These are phyloP conservation scores for Plumapathes pennacea DNA, from an alignment of 92 coral and sea anemone genomes.

Conservation along the genomic window DNA sequence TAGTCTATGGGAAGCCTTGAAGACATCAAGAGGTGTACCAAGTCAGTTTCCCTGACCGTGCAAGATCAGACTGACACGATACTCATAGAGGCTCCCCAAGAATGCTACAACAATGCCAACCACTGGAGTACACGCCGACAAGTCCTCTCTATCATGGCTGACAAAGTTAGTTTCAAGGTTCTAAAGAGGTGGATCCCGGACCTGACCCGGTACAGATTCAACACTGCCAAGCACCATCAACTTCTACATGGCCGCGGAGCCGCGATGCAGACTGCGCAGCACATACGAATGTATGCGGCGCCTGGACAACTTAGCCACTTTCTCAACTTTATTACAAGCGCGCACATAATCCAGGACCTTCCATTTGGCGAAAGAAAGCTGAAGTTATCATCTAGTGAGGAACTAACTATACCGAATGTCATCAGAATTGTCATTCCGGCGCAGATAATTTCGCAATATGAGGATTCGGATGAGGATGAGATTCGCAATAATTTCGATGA, in stretches of 20 bases:
- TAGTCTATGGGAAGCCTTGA: conserved; percentile 36
- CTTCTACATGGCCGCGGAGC: conserved; percentile 59
- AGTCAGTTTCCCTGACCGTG: conserved; percentile 9
- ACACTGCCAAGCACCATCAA: conserved; percentile 49
- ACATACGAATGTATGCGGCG: conserved; percentile 32
- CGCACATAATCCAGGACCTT: conserved; percentile 47
- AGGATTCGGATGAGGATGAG: no score
- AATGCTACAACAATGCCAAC: conserved; percentile 41
- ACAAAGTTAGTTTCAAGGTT: conserved; percentile 47
- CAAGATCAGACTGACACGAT: conserved; percentile 22
- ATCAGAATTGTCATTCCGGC: conserved; percentile 34
- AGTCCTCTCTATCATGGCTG: conserved; percentile 53
- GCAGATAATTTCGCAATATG: conserved; percentile 34
- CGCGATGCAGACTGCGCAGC: conserved; percentile 11
- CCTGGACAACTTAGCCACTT: conserved; percentile 49
- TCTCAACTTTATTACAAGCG: conserved; percentile 43
- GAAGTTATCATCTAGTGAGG: conserved; percentile 30
- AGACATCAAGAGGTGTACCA: conserved; percentile 18
- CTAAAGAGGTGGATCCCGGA: conserved; percentile 42
- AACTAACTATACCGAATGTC: conserved; percentile 25
- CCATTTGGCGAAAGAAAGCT: conserved; percentile 37
- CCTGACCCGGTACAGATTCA: conserved; percentile 45
- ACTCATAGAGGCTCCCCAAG: conserved; percentile 37
- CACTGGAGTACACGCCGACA: conserved; percentile 65
- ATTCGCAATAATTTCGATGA: no score